phyloP scores from a whole-genome alignment of 1,140 invertebrate genomes.

The Bactericera cockerelli region DNA sequence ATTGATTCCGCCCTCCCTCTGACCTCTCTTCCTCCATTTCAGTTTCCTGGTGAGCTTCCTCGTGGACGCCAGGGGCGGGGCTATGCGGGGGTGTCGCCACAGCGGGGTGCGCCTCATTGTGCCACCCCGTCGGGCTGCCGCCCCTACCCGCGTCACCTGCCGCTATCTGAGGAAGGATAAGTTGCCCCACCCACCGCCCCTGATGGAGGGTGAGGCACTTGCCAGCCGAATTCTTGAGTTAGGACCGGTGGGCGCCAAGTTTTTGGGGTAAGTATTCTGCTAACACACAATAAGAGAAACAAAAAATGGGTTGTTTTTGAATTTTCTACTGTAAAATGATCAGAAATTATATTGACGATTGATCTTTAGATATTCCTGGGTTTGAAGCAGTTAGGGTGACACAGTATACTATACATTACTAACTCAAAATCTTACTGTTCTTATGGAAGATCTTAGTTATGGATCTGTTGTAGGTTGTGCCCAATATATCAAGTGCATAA shows the following conservation, averaged over 20 bases:
- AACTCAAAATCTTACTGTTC: too few species aligned
- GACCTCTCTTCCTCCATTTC: conserved; percentile 23
- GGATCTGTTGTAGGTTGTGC: too few species aligned
- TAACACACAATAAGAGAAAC: too few species aligned
- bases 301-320: too few species aligned
- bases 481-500: too few species aligned
- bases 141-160: conserved; percentile 89
- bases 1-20: too few species aligned
- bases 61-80: conserved; percentile 95
- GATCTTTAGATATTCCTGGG: too few species aligned
- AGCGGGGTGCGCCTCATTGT: conserved; percentile 95
- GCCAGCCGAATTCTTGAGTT: conserved; percentile 91
- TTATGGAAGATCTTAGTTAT: too few species aligned
- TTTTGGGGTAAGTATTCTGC: conserved; percentile 86
- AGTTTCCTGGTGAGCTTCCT: conserved; percentile 99
- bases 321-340: too few species aligned
- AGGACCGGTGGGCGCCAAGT: conserved; percentile 91
- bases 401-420: too few species aligned
- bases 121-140: conserved; percentile 85
- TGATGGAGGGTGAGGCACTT: conserved; percentile 97
- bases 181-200: conserved; percentile 83
- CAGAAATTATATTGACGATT: too few species aligned
- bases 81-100: conserved; percentile 94
- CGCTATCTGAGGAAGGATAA: conserved; percentile 87
- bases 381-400: too few species aligned